A percentile compares a stretch with the other conserved stretches of the same genome.
Evolutionary conservation across 2,113 vertebrate species (phyloP).

Genomic region (Megalops atlanticus): DNA sequence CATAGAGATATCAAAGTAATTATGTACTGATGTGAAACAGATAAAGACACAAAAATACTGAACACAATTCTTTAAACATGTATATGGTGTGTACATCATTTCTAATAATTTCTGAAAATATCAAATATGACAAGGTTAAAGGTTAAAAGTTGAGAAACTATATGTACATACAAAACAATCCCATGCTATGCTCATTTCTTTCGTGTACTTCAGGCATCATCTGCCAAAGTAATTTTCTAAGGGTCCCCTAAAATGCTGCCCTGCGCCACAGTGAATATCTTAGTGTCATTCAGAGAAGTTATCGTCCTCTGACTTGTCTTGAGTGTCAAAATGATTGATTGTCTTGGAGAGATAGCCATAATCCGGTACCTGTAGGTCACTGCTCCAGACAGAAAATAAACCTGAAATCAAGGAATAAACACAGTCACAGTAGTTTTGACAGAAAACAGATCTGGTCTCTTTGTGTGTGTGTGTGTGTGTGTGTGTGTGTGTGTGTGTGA

Average conservation of each 20-base stretch:
- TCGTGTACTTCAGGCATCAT: not conserved
- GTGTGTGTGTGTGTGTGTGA: too few relatives aligned
- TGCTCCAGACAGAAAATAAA: constrained; percentile 35
- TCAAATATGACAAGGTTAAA: too few relatives aligned
- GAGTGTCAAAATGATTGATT: constrained; percentile 36
- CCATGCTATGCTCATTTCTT: not conserved
- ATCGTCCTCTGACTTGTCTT: constrained; percentile 21
- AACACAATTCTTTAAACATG: not conserved
- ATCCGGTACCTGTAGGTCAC: not conserved
- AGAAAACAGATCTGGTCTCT: constrained; percentile 32
- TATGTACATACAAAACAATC: too few relatives aligned
- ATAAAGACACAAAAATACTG: not conserved
- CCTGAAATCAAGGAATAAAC: constrained; percentile 27
- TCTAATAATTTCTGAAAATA: too few relatives aligned
- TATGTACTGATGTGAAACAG: not conserved
- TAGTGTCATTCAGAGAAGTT: constrained; percentile 32
- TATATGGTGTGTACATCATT: not conserved
- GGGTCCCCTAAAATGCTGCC: not conserved
- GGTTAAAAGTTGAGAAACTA: too few relatives aligned
- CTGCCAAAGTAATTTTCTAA: not conserved
- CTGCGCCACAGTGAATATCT: constrained; percentile 26
- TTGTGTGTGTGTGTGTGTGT: too few relatives aligned
- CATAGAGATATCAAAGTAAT: not conserved
- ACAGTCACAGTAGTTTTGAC: constrained; percentile 29
- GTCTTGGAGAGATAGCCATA: constrained; percentile 29